Base-by-base conservation (phyloP, 1,140 invertebrate genomes). In the Atta cephalotes region DNA sequence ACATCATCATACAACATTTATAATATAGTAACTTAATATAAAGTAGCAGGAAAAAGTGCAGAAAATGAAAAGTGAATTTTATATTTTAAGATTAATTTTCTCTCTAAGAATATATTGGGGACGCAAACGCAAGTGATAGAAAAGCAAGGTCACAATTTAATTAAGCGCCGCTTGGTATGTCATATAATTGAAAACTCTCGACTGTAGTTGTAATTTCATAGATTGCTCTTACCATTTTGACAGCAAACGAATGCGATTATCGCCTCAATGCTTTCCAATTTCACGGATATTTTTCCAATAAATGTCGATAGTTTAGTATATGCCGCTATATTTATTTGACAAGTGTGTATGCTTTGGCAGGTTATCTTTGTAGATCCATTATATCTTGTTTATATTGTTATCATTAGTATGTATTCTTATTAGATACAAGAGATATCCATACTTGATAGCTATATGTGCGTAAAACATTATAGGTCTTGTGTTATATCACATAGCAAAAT, bases 81-180 rank as follows among this genome's bases (percentile, higher is more conserved):
- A 25, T 45, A 78, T 35, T 25, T 39, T 5, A 25, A 79, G n/a
- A 12, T 86, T 18, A 51, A 49, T 51, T 39, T 39, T 68, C 31
- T 49, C 16, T 82, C n/a, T 10, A 16, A 4, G 14, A n/a, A 53
- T 49, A 85, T 84, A 85, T 84, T 66, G 62, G 51, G 51, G 51
- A 4, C 53, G 51, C 66, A 28, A 79, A 58, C 74, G 85, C 71
- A 74, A 5, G 31, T 6, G 31, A 63, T 49, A 14, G 66, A 72
- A 74, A 62, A 58, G 56, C 89, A 87, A 90, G 85, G 51, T 89
- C 65, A 65, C 71, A 49, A 58, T 87, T 89, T 89, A 88, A 82
- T 87, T 82, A 89, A 87, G 68, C 68, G 63, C n/a, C 65, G 16
- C 14, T 60, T n/a, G 78, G n/a, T 85, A 78, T 71, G 65, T 65